These are phyloP conservation scores for Nyctibius bracteatus DNA, from an alignment of 2,113 vertebrate species.

Conservation along the genomic window DNA sequence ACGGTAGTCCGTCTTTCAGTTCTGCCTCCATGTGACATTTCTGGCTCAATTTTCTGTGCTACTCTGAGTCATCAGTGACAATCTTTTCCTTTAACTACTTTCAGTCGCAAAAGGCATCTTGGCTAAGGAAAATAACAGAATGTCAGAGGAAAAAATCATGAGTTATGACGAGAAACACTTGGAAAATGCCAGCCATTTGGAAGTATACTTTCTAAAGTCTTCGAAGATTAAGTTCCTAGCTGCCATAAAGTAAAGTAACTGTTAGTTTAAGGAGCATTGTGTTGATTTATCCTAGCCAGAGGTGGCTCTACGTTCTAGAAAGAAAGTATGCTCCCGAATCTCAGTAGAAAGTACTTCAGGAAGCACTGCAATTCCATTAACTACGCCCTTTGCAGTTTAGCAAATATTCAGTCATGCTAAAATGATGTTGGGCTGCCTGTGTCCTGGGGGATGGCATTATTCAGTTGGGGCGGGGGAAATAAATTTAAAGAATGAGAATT, in stretches of 20 bases:
- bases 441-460: neutral
- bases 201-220: neutral
- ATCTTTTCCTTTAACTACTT: neutral
- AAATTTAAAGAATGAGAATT: neutral
- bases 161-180: neutral
- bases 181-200: neutral
- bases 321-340: neutral
- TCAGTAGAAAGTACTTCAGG: neutral
- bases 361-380: neutral
- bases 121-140: neutral
- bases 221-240: neutral
- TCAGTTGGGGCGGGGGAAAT: neutral
- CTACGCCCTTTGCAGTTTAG: neutral
- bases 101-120: neutral
- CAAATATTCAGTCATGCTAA: neutral
- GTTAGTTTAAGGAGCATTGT: neutral
- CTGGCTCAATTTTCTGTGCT: neutral
- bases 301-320: neutral
- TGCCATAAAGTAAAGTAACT: neutral
- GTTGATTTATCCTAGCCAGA: neutral
- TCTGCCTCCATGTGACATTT: neutral
- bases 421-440: neutral
- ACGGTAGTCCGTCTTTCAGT: neutral
- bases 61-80: neutral
- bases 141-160: neutral